phyloP scores from a whole-genome alignment of 2,888 invertebrate genomes.

The Epistrophe grossulariae region DNA sequence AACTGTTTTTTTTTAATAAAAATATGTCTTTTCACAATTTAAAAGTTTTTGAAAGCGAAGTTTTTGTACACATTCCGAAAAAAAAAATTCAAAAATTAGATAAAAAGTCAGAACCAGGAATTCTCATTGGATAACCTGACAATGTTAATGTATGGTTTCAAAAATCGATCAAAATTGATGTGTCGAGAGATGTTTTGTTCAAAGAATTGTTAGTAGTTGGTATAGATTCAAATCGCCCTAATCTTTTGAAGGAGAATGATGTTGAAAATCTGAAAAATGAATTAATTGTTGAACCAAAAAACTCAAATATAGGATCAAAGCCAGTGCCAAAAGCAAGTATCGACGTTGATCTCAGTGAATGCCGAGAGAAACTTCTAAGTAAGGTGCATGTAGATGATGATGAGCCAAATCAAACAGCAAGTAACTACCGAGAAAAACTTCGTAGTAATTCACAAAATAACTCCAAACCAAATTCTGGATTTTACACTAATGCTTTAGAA shows the following conservation, averaged over 20 bases:
- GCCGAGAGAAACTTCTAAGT: neutral
- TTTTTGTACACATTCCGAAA: conserved; percentile 76
- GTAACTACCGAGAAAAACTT: neutral
- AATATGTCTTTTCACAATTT: conserved; percentile 40
- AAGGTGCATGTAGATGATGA: neutral
- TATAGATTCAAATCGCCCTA: too few species aligned
- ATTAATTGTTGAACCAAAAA: neutral
- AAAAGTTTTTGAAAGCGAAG: conserved; percentile 81
- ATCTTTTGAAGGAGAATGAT: neutral
- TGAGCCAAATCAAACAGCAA: neutral
- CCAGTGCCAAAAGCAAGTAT: neutral
- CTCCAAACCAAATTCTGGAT: neutral
- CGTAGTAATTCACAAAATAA: neutral
- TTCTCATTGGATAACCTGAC: too few species aligned
- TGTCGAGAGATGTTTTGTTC: too few species aligned
- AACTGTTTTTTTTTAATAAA: conserved; percentile 74
- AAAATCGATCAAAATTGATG: too few species aligned
- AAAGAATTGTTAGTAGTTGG: too few species aligned
- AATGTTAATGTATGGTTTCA: too few species aligned
- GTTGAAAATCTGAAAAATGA: conserved; percentile 2
- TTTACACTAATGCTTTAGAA: neutral
- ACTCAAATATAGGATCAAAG: neutral
- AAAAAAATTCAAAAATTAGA: too few species aligned
- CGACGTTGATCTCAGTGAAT: neutral
- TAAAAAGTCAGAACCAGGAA: too few species aligned